Evolutionary conservation across 2,888 invertebrate genomes (phyloP), one percentile per base, ranked within the genome.

Genomic region (Leptinotarsa tumamoca): DNA sequence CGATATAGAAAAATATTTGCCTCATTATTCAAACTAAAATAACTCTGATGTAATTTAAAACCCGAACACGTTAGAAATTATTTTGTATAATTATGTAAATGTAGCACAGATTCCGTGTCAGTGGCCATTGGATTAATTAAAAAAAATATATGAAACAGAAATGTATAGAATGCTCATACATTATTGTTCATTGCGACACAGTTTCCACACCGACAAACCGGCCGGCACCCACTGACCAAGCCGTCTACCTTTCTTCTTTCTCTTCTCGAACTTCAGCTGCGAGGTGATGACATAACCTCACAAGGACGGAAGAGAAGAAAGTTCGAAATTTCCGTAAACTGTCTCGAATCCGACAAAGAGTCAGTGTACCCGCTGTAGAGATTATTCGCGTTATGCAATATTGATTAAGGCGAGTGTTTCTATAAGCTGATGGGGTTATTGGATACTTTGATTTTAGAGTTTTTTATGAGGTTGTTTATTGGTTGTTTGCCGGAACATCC

Each of bases 261-360:
- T 69, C 56, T 33, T 33, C 18, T 27, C 33, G 27, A 52, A 21
- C 52, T n/a, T 54, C 18, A 23, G 43, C 49, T 18, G 50, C 58
- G 49, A 21, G 17, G 56, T 33, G 68, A 49, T 70, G 58, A 58
- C 21, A 70, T 70, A 70, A 70, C 70, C 33, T 58, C 70, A 56
- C 33, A 54, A 56, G 58, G 43, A 52, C 77, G 77, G 74, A 75
- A 77, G 73, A 74, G 17, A 77, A 80, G 80, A 76, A 80, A 77
- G 75, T 76, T 68, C 14, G 51, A 21, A 23, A 52, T 61, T 74
- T 71, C 71, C 72, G 54, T 14, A n/a, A 63, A 71, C 61, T 18
- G 33, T 51, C 23, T 61, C 43, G 54, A 33, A 49, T 70, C 43
- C 61, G 43, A 14, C 61, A 18, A 14, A 13, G 70, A 54, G 17